These are phyloP conservation scores for Dromiciops gliroides DNA, from an alignment of 2,113 vertebrate genomes.

Conservation along the genomic window DNA sequence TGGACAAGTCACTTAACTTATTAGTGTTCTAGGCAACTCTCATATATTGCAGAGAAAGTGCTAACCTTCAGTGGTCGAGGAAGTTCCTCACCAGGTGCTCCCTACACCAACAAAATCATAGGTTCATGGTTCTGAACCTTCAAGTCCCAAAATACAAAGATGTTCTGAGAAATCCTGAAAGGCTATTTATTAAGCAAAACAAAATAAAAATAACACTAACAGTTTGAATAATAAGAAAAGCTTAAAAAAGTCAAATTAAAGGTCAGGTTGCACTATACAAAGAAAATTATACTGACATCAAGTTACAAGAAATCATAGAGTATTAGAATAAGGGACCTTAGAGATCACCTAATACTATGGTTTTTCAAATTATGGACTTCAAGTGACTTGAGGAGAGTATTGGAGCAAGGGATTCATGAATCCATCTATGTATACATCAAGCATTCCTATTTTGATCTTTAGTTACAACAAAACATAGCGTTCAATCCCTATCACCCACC, in stretches of 20 bases:
- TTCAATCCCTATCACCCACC: background rate
- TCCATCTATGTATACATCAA: too few relatives aligned
- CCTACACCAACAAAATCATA: background rate
- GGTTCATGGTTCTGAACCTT: background rate
- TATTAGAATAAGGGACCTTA: background rate
- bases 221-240: background rate
- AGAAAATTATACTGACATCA: background rate
- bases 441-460: too few relatives aligned
- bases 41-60: background rate
- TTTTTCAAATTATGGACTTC: too few relatives aligned
- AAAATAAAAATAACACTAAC: background rate
- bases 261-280: background rate
- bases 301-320: background rate
- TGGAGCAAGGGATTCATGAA: too few relatives aligned
- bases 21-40: background rate
- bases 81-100: background rate
- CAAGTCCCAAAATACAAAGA: background rate
- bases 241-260: background rate
- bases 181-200: background rate
- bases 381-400: too few relatives aligned
- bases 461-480: too few relatives aligned
- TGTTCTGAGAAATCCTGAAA: background rate
- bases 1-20: slow-evolving; percentile 19
- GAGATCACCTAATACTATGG: background rate
- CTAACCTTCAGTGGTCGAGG: background rate